Evolutionary conservation across 2,888 invertebrate genomes (phyloP).

Genomic region (Netelia fuscicornis): DNA sequence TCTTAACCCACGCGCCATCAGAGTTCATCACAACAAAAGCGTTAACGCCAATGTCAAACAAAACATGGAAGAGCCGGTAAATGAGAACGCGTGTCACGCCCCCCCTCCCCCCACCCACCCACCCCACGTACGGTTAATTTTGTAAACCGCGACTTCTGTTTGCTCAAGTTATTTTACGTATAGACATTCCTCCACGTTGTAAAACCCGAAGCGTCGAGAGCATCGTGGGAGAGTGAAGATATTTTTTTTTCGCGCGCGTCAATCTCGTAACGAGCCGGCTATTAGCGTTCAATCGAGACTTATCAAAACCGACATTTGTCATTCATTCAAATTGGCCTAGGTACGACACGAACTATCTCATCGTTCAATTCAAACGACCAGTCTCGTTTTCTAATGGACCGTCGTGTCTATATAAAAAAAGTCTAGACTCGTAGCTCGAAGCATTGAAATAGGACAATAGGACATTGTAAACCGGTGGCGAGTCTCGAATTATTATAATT

Average conservation of each 20-base stretch:
- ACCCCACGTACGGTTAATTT: no score
- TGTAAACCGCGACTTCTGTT: no score
- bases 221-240: background rate
- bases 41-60: constrained; percentile 6
- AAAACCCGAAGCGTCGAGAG: no score
- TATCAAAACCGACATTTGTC: constrained; percentile 47
- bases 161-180: background rate
- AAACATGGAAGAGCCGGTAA: constrained; percentile 1
- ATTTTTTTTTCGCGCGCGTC: background rate
- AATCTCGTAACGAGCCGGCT: constrained; percentile 36
- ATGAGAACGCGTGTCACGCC: constrained; percentile 35
- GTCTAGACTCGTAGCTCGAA: no score
- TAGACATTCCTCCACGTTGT: no score
- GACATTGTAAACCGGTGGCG: no score
- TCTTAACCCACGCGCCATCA: background rate
- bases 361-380: background rate
- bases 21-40: background rate
- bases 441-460: no score
- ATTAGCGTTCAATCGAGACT: constrained; percentile 51
- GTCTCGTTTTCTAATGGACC: no score
- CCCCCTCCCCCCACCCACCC: background rate
- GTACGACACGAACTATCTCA: constrained; percentile 12
- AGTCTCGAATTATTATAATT: no score
- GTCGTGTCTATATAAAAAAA: no score
- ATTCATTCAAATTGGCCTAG: constrained; percentile 32